Evolutionary conservation across 2,113 vertebrate species (phyloP), one percentile per base, ranked within the genome.

Genomic region (Ochotona curzoniae): DNA sequence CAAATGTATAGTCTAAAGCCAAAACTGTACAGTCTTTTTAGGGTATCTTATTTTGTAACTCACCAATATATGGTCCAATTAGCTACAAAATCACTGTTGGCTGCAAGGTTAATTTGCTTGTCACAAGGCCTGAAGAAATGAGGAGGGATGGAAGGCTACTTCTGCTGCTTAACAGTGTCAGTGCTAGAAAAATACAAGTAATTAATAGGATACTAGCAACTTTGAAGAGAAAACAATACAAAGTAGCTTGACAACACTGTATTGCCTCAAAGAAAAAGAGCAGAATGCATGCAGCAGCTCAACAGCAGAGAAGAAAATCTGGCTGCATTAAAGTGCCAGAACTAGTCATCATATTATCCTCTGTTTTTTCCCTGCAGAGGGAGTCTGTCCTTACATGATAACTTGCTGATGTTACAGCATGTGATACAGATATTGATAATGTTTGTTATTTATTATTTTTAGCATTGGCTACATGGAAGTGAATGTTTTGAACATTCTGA

Each of bases 291-390:
- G 10, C 35, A 47, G 28, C 21, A 74, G 28, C 25, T 67, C 17
- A 21, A 8, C 21, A 66, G 3, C 23, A 8, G 26, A 73, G 32
- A 61, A n/a, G 30, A 85, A 86, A 73, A 32, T 8, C 32, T 0
- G 14, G 51, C 1, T 13, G 35, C 1, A 15, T 28, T 14, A 32
- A 60, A 51, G 30, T 12, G 0, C 2, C 21, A 8, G 8, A 3
- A 7, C 32, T 18, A 8, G 9, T 1, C 28, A 51, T 60, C 17
- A 4, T 25, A 25, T 44, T 8, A 5, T 6, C 64, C 2, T 38
- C 21, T 13, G 4, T 21, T 47, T 20, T 14, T 25, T 18, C 3
- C 74, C 7, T 57, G 25, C 6, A 32, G 26, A 63, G 74, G 7
- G 20, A 20, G 28, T 25, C 18, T n/a, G 0, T 73, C 35, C 17